Evolutionary conservation across 2,113 vertebrate species (phyloP).

Genomic region (Coptodon rendalli): DNA sequence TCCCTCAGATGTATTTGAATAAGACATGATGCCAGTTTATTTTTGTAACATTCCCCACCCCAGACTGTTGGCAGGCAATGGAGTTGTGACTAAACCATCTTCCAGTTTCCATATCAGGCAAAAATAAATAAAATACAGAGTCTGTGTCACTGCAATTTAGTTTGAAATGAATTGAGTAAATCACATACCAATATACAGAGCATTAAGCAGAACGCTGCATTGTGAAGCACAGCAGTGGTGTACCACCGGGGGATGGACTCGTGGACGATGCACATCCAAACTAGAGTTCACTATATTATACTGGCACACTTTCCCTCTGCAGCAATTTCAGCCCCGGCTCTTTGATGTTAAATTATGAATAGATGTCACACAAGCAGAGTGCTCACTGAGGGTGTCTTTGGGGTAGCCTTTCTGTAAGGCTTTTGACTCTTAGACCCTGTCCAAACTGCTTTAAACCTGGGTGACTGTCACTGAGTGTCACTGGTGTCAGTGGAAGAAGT

Average conservation of each 20-base stretch:
- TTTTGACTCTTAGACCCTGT: background rate
- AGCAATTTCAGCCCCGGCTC: background rate
- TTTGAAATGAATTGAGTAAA: background rate
- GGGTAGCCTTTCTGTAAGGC: background rate
- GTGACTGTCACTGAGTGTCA: background rate
- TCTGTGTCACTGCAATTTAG: background rate
- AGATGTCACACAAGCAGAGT: background rate
- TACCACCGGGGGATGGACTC: background rate
- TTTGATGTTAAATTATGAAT: constrained; percentile 37
- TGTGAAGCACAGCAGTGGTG: background rate
- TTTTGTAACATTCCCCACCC: constrained; percentile 42
- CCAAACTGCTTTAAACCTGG: background rate
- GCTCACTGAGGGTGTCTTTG: background rate
- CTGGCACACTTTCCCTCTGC: background rate
- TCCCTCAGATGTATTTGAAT: constrained; percentile 54
- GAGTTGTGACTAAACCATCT: constrained; percentile 31
- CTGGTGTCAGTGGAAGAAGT: background rate
- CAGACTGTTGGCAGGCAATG: constrained; percentile 45
- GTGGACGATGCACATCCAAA: constrained; percentile 5
- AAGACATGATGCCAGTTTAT: constrained; percentile 59
- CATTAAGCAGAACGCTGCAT: background rate
- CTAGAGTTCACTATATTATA: background rate
- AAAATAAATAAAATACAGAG: background rate
- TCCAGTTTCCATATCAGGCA: constrained; percentile 18
- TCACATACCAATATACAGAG: background rate